Conservation (phyloP, 1,140 invertebrate species). For the Mesaphorura yosii region DNA sequence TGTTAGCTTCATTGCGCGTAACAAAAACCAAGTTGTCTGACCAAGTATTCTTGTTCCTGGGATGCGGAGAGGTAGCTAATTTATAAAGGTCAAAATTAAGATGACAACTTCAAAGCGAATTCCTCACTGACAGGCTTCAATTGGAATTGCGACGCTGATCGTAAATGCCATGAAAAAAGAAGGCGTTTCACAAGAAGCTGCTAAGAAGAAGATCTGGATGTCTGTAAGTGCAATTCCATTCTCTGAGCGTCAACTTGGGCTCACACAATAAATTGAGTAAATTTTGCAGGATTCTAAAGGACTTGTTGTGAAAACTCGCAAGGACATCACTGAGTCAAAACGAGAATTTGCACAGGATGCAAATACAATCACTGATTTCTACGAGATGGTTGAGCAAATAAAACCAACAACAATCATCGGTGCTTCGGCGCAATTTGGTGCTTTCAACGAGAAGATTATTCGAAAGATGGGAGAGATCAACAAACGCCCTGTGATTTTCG, state of each 20-base stretch:
- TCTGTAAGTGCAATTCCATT: slow-evolving; percentile 13
- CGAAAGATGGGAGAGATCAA: slow-evolving; percentile 66
- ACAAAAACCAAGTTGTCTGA: slow-evolving; percentile 64
- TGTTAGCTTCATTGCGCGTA: slow-evolving; percentile 67
- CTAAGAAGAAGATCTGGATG: slow-evolving; percentile 35
- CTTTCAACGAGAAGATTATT: slow-evolving; percentile 75
- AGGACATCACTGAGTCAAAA: slow-evolving; percentile 64
- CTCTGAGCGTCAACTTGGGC: background rate
- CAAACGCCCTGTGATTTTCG: slow-evolving; percentile 76
- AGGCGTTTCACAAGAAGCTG: slow-evolving; percentile 57
- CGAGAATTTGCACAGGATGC: slow-evolving; percentile 58
- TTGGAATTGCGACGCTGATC: slow-evolving; percentile 77
- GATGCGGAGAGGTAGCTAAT: slow-evolving; percentile 65
- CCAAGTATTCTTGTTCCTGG: slow-evolving; percentile 79
- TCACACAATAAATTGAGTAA: background rate
- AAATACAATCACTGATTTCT: slow-evolving; percentile 53
- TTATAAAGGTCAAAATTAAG: background rate
- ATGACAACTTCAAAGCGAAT: background rate
- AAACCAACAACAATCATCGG: slow-evolving; percentile 78
- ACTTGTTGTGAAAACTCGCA: slow-evolving; percentile 62
- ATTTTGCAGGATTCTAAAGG: slow-evolving; percentile 68
- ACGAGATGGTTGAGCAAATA: slow-evolving; percentile 60
- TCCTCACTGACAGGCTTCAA: slow-evolving; percentile 48
- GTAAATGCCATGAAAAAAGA: slow-evolving; percentile 76
- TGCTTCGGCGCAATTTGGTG: slow-evolving; percentile 65